phyloP scores from a whole-genome alignment of 2,888 invertebrate species.

The Icerya purchasi region DNA sequence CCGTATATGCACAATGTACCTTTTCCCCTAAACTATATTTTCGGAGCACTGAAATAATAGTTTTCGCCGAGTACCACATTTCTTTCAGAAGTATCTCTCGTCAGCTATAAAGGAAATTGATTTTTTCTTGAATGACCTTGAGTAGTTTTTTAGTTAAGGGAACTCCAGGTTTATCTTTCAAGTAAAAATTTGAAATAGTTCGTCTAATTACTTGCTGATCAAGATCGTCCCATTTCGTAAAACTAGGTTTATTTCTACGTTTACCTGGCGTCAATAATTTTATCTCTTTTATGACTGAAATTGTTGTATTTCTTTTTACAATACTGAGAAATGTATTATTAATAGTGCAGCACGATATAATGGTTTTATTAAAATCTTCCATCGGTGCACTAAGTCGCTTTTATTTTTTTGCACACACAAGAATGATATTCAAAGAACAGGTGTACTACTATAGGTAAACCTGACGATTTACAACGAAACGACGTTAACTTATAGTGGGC shows the following conservation, averaged over 20 bases:
- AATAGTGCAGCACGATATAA: too few species aligned
- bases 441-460: too few species aligned
- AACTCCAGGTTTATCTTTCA: slow-evolving; percentile 1
- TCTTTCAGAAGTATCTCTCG: neutral
- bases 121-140: neutral
- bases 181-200: slow-evolving; percentile 2
- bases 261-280: neutral
- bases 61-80: neutral
- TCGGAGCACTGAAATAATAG: neutral
- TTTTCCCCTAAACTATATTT: neutral
- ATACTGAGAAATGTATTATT: too few species aligned
- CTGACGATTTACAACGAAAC: too few species aligned
- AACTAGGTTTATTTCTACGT: neutral
- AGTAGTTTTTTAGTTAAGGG: slow-evolving; percentile 1
- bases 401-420: too few species aligned
- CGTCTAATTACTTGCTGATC: neutral
- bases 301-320: too few species aligned
- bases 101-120: neutral
- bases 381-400: too few species aligned
- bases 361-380: too few species aligned
- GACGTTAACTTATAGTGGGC: too few species aligned
- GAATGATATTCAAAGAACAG: too few species aligned
- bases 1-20: neutral
- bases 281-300: neutral
- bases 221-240: neutral